Percentiles rank a stretch among this genome's conserved stretches.
Evolutionary conservation across 2,888 invertebrate genomes (phyloP).

Genomic region (Crossocerus cetratus): DNA sequence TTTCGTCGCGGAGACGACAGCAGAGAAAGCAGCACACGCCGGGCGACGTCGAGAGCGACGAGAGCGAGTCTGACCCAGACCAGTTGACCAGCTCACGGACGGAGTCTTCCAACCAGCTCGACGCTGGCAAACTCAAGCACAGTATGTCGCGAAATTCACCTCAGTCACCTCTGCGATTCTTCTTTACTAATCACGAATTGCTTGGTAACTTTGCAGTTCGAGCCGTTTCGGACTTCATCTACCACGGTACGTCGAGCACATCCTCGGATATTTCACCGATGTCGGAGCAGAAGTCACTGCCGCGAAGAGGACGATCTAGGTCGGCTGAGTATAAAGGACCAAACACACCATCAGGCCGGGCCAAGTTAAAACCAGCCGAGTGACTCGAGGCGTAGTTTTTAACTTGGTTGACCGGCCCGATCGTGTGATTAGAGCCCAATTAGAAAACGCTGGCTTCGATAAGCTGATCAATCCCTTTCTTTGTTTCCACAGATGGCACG

Average conservation of each 20-base stretch:
- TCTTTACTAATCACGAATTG: background rate
- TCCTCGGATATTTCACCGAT: slow-evolving; percentile 88
- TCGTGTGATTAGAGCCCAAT: no score
- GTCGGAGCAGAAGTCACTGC: slow-evolving; percentile 87
- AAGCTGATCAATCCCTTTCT: slow-evolving; percentile 28
- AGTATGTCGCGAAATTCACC: no score
- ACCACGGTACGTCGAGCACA: slow-evolving; percentile 87
- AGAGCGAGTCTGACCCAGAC: slow-evolving; percentile 86
- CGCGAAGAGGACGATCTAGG: slow-evolving; percentile 85
- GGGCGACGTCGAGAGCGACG: slow-evolving; percentile 84
- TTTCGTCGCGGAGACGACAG: slow-evolving; percentile 80
- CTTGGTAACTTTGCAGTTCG: slow-evolving; percentile 67
- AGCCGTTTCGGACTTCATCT: slow-evolving; percentile 83
- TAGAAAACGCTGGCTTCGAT: slow-evolving; percentile 9
- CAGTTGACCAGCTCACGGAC: slow-evolving; percentile 86
- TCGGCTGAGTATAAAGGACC: no score
- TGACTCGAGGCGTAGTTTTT: no score
- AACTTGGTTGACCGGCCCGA: no score
- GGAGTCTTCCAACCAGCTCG: slow-evolving; percentile 86
- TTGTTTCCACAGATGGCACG: slow-evolving; percentile 78
- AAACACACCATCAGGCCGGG: no score
- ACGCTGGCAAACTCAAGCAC: slow-evolving; percentile 83
- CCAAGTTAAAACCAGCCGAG: no score
- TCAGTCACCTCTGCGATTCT: background rate
- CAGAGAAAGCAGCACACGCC: slow-evolving; percentile 79